phyloP scores from a whole-genome alignment of 1,140 invertebrate species.

The Phthorimaea operculella region DNA sequence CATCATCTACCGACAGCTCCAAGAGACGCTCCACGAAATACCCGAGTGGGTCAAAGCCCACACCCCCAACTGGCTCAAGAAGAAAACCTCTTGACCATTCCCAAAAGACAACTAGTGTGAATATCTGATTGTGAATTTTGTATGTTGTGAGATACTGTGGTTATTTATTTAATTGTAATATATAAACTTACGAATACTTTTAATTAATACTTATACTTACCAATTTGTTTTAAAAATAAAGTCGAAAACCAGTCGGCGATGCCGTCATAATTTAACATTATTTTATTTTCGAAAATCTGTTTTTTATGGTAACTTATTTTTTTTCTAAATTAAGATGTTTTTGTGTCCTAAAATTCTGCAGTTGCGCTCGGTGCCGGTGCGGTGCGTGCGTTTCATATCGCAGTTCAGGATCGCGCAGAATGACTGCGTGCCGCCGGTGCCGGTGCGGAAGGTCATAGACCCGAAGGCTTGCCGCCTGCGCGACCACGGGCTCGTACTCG shows the following conservation, averaged over 20 bases:
- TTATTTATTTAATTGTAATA: conserved; percentile 26
- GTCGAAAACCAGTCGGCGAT: conserved; percentile 40
- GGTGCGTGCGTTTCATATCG: conserved; percentile 38
- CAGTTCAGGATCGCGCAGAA: conserved; percentile 41
- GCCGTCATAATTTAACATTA: conserved; percentile 19
- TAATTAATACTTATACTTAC: conserved; percentile 21
- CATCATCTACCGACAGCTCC: conserved; percentile 79
- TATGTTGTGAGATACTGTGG: conserved; percentile 52
- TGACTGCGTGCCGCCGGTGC: conserved; percentile 30
- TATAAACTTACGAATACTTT: conserved; percentile 24
- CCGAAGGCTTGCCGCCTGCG: conserved; percentile 33
- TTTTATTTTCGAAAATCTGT: conserved; percentile 26
- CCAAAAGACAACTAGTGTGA: conserved; percentile 51
- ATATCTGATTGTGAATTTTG: conserved; percentile 44
- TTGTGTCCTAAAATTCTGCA: not conserved
- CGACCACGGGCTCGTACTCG: conserved; percentile 49
- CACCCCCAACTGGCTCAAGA: conserved; percentile 53
- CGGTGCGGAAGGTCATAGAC: conserved; percentile 32
- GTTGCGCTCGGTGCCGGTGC: not conserved
- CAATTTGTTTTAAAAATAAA: conserved; percentile 31
- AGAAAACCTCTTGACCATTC: conserved; percentile 56
- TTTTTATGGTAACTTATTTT: conserved; percentile 34
- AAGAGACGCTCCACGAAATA: conserved; percentile 67
- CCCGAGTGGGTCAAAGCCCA: conserved; percentile 42
- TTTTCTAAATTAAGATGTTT: conserved; percentile 28